These are phyloP conservation scores for Ciconia nigra DNA, from an alignment of 2,797 vertebrate species.

Conservation along the genomic window DNA sequence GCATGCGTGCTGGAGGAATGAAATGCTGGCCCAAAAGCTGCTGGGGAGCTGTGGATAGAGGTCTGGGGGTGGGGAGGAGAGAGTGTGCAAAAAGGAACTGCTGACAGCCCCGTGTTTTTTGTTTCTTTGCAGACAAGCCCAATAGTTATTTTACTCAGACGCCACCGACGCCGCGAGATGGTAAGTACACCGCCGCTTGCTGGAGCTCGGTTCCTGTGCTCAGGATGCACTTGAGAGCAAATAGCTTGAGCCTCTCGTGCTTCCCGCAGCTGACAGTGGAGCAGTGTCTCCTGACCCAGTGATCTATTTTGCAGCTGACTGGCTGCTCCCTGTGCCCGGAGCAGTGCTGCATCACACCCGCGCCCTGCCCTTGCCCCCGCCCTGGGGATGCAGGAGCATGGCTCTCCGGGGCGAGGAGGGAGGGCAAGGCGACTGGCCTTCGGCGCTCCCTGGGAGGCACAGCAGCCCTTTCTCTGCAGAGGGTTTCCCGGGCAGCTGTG, in stretches of 20 bases:
- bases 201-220: background rate
- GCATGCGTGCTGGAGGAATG: accelerated
- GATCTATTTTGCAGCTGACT: background rate
- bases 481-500: background rate
- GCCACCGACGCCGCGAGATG: slow-evolving; percentile 65
- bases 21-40: background rate
- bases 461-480: background rate
- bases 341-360: background rate
- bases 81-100: accelerated
- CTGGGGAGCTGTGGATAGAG: background rate
- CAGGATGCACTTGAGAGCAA: background rate
- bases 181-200: slow-evolving; percentile 57
- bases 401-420: background rate
- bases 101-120: background rate
- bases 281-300: background rate
- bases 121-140: slow-evolving; percentile 75
- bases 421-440: background rate
- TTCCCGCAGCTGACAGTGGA: background rate
- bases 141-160: slow-evolving; percentile 74
- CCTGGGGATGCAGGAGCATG: background rate
- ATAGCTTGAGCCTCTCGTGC: background rate
- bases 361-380: background rate
- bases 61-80: too few species aligned
- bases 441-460: background rate
- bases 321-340: background rate